Evolutionary conservation across 2,113 vertebrate species (phyloP), one percentile per base, ranked within the genome.

Genomic region (Phrynosoma platyrhinos): DNA sequence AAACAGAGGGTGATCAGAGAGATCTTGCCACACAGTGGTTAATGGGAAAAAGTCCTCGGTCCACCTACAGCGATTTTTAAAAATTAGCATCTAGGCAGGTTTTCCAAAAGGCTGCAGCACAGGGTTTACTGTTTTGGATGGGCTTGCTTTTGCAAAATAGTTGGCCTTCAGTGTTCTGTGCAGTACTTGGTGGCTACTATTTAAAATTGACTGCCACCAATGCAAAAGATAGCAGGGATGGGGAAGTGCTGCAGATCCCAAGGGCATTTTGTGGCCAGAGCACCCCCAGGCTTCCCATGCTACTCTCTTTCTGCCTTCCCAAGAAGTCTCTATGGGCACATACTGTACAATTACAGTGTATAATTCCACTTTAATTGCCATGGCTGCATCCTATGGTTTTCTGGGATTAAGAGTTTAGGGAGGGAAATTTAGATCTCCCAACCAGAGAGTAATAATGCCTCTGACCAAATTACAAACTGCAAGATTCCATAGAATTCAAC

Each of bases 21-120:
- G 89, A 83, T 87, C 90, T 92, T 95, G 88, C 87, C 91, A 18
- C 90, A 91, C 75, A 84, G 53, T 91, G 91, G 91, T 84, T 91
- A 89, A 94, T 77, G 89, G 93, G 94, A 95, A 93, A 94, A 95
- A 95, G 88, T 90, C 93, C 93, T 84, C 87, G 89, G 80, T 93
- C 91, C 71, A 52, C 75, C 84, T 88, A 75, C 84, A 88, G 84
- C 53, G 74, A 85, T 25, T 89, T 91, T 66, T 81, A 84, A 88
- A 79, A 47, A 25, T 30, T 82, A 82, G 78, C 86, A 89, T 47
- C 85, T 55, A 27, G 12, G 64, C n/a, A 23, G 52, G n/a, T 32
- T 66, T 82, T 68, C 79, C 55, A 82, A 88, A 88, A 18, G 40
- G n/a, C 77, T 77, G 25, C 55, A 75, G n/a, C 5, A 32, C 12